phyloP scores from a whole-genome alignment of 2,113 vertebrate species.

The Azemiops feae region DNA sequence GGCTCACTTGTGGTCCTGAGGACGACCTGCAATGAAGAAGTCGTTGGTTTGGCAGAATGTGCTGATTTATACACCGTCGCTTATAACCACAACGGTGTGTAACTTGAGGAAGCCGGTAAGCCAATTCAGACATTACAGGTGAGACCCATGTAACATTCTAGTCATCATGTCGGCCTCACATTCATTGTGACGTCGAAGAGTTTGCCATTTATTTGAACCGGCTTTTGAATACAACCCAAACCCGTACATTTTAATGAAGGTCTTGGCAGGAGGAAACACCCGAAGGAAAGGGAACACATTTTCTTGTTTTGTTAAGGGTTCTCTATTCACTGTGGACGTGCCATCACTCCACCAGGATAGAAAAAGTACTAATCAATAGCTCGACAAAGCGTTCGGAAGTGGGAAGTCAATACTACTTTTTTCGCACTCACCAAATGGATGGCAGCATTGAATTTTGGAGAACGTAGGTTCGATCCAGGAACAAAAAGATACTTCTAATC shows the following conservation, averaged over 20 bases:
- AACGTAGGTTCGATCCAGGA: conserved; percentile 98
- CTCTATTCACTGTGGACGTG: neutral
- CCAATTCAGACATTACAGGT: neutral
- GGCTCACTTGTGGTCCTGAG: neutral
- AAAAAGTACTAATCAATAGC: neutral
- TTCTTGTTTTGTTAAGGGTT: neutral
- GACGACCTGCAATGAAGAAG: neutral
- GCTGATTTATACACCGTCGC: neutral
- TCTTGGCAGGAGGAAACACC: neutral
- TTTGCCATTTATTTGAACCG: neutral
- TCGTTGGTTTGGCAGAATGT: neutral
- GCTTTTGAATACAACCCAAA: neutral
- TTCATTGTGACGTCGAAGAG: neutral
- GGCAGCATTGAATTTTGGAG: conserved; percentile 99
- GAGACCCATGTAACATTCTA: neutral
- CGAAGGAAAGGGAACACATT: neutral
- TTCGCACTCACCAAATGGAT: conserved; percentile 91
- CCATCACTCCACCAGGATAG: neutral
- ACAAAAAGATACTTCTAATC: conserved; percentile 99
- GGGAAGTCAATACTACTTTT: conserved; percentile 23
- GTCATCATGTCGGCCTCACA: neutral
- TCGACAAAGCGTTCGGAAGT: neutral
- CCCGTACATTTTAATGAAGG: neutral
- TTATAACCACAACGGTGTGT: neutral
- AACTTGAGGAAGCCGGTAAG: neutral